Conservation (phyloP, 2,113 vertebrate genomes). For the Cranoglanis bouderius region DNA sequence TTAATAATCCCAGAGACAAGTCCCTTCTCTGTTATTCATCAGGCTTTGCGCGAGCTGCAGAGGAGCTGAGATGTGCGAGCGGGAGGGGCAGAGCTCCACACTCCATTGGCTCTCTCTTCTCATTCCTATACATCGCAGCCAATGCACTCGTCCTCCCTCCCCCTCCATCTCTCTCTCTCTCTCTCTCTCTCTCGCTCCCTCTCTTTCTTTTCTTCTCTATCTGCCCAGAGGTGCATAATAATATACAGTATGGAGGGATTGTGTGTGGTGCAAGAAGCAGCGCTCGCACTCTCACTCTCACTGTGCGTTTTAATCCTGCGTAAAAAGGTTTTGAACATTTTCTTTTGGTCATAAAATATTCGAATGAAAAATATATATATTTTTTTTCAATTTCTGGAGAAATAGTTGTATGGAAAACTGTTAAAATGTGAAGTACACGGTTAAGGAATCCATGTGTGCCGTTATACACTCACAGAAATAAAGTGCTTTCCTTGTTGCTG, state of each 20-base stretch:
- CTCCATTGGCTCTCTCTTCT: constrained; percentile 74
- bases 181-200: constrained; percentile 13
- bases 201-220: constrained; percentile 2
- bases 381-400: background rate
- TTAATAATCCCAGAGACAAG: constrained; percentile 88
- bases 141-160: constrained; percentile 67
- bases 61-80: constrained; percentile 73
- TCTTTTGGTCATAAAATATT: background rate
- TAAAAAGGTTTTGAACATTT: background rate
- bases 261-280: background rate
- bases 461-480: background rate
- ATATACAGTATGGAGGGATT: constrained; percentile 33
- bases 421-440: background rate
- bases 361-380: background rate
- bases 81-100: constrained; percentile 70
- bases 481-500: background rate
- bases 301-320: background rate
- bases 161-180: background rate
- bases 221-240: constrained; percentile 59
- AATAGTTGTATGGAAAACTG: background rate
- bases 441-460: background rate
- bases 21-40: constrained; percentile 83
- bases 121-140: constrained; percentile 80
- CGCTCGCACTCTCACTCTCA: background rate
- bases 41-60: constrained; percentile 75